Evolutionary conservation across 2,888 invertebrate species (phyloP).

Genomic region (Eristalis pertinax): DNA sequence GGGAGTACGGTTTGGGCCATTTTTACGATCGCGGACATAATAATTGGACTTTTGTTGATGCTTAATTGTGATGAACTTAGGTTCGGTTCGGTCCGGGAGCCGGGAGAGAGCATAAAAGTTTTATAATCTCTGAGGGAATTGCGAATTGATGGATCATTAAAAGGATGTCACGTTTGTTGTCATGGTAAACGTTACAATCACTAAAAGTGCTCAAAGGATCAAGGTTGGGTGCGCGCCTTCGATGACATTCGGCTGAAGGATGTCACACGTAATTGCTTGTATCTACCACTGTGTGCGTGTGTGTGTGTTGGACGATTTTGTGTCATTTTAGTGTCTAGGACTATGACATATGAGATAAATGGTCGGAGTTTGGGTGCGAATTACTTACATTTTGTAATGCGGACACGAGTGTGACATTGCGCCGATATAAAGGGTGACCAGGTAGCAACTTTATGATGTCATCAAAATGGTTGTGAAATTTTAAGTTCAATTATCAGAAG

Average conservation of each 20-base stretch:
- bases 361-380: neutral
- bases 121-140: slow-evolving; percentile 59
- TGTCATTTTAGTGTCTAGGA: slow-evolving; percentile 6
- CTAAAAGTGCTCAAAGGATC: slow-evolving; percentile 31
- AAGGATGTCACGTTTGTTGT: slow-evolving; percentile 67
- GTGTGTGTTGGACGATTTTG: neutral
- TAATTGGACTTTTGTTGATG: slow-evolving; percentile 67
- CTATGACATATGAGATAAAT: neutral
- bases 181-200: slow-evolving; percentile 60
- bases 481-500: neutral
- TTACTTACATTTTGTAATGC: neutral
- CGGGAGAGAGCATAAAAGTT: slow-evolving; percentile 45
- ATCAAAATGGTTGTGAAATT: neutral
- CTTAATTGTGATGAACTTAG: slow-evolving; percentile 68
- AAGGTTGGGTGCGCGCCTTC: slow-evolving; percentile 6
- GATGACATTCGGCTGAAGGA: neutral
- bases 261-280: slow-evolving; percentile 17
- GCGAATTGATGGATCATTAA: slow-evolving; percentile 68
- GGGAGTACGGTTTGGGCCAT: slow-evolving; percentile 29
- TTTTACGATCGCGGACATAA: slow-evolving; percentile 69
- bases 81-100: slow-evolving; percentile 31
- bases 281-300: no score
- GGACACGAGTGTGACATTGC: neutral
- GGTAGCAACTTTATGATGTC: neutral
- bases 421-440: neutral